These are phyloP conservation scores for Salticus scenicus DNA, from an alignment of 2,888 invertebrate species.

Conservation along the genomic window DNA sequence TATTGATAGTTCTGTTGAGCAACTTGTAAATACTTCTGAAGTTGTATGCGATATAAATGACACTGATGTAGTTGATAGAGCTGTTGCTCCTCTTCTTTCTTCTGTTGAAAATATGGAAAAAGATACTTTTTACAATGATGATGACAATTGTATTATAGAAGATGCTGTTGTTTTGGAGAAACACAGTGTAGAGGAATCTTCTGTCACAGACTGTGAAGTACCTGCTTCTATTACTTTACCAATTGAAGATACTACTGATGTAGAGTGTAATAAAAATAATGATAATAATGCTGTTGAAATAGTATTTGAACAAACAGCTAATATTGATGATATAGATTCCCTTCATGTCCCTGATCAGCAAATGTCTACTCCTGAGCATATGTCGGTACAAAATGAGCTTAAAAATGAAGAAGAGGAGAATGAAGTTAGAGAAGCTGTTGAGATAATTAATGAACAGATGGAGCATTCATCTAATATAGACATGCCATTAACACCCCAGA, in stretches of 20 bases:
- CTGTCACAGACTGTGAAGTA: slow-evolving; percentile 13
- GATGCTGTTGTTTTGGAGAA: slow-evolving; percentile 17
- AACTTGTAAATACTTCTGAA: not conserved
- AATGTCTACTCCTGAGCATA: slow-evolving; percentile 12
- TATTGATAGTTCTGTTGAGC: not conserved
- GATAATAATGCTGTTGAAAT: slow-evolving; percentile 25
- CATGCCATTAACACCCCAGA: slow-evolving; percentile 67
- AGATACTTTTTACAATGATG: slow-evolving; percentile 12
- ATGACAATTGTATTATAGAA: slow-evolving; percentile 18
- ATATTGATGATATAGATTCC: slow-evolving; percentile 29
- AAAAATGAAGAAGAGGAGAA: slow-evolving; percentile 58
- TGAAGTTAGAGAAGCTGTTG: slow-evolving; percentile 64
- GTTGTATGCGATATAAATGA: not conserved
- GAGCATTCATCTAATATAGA: slow-evolving; percentile 56
- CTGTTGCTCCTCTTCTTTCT: slow-evolving; percentile 48
- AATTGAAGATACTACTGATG: slow-evolving; percentile 16
- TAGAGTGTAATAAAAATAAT: slow-evolving; percentile 16
- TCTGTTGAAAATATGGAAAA: slow-evolving; percentile 25
- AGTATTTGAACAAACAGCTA: slow-evolving; percentile 23
- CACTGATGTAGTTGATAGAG: slow-evolving; percentile 29
- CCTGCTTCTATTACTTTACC: slow-evolving; percentile 28
- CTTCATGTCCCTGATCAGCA: slow-evolving; percentile 26
- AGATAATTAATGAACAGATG: slow-evolving; percentile 64
- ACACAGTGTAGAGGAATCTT: not conserved
- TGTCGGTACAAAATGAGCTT: slow-evolving; percentile 51